Evolutionary conservation across 2,888 invertebrate species (phyloP).

Genomic region (Phortica magna): DNA sequence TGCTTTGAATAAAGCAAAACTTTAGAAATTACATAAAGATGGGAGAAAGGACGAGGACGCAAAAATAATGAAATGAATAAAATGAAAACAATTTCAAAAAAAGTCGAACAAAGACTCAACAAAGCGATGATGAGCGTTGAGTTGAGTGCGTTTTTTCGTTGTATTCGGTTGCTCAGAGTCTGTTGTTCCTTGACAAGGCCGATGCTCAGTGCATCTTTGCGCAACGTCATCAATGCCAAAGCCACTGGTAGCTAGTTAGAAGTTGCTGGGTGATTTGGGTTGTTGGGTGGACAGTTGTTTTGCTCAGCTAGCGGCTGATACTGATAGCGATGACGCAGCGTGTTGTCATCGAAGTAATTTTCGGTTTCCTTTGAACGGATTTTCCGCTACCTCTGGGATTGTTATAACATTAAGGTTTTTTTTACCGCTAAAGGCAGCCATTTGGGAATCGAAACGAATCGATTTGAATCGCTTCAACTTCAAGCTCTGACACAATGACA

Average conservation of each 20-base stretch:
- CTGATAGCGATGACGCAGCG: slow-evolving; percentile 61
- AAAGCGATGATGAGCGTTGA: slow-evolving; percentile 16
- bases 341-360: slow-evolving; percentile 71
- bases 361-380: slow-evolving; percentile 56
- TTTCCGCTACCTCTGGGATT: slow-evolving; percentile 56
- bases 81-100: slow-evolving; percentile 15
- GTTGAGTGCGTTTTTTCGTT: no score
- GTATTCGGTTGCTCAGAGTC: no score
- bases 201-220: background rate
- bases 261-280: background rate
- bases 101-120: slow-evolving; percentile 40
- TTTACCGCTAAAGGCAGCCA: slow-evolving; percentile 58
- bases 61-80: slow-evolving; percentile 20
- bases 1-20: slow-evolving; percentile 8
- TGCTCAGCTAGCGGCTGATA: slow-evolving; percentile 3
- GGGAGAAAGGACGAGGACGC: background rate
- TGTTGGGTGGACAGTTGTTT: slow-evolving; percentile 11
- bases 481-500: slow-evolving; percentile 33
- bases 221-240: slow-evolving; percentile 39
- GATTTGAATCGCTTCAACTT: slow-evolving; percentile 37
- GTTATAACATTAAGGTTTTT: slow-evolving; percentile 60
- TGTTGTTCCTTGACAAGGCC: no score
- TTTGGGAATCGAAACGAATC: slow-evolving; percentile 51
- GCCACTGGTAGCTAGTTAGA: slow-evolving; percentile 7
- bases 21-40: background rate